These are phyloP conservation scores for Drosophila obscura DNA, from an alignment of 1,140 invertebrate genomes.

Conservation along the genomic window DNA sequence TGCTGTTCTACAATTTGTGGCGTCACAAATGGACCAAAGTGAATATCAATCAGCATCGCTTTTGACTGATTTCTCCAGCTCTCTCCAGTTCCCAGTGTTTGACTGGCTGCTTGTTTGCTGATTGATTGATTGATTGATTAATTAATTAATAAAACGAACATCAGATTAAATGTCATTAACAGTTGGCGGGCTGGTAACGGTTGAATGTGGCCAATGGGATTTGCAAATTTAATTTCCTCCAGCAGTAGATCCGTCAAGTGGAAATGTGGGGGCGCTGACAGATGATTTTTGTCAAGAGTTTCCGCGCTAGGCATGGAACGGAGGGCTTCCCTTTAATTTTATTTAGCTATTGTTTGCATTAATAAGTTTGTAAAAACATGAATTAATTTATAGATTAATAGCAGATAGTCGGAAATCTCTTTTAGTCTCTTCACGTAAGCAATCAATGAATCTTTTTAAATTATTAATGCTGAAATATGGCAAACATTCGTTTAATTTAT, in stretches of 20 bases:
- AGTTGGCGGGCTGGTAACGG: constrained; percentile 28
- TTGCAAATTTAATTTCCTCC: constrained; percentile 70
- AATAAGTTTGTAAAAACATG: too few relatives aligned
- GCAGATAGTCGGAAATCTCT: too few relatives aligned
- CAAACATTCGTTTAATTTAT: too few relatives aligned
- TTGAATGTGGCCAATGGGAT: constrained; percentile 35
- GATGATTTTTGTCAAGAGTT: constrained; percentile 15
- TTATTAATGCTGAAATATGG: too few relatives aligned
- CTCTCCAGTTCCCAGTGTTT: not conserved
- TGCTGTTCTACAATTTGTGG: constrained; percentile 77
- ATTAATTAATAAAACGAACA: constrained; percentile 69
- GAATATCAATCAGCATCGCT: constrained; percentile 67
- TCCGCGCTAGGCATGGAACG: too few relatives aligned
- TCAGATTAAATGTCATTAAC: constrained; percentile 66
- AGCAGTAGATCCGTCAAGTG: constrained; percentile 39
- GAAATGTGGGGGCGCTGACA: constrained; percentile 29
- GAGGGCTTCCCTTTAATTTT: too few relatives aligned
- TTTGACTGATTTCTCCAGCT: constrained; percentile 44
- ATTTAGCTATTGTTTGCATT: too few relatives aligned
- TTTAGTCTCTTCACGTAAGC: too few relatives aligned
- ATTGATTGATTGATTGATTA: constrained; percentile 63
- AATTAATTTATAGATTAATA: too few relatives aligned
- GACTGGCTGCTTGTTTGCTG: not conserved
- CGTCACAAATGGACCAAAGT: constrained; percentile 83
- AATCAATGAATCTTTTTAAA: too few relatives aligned